phyloP scores from a whole-genome alignment of 1,140 invertebrate genomes.

The Macrotrachela quadricornifera region DNA sequence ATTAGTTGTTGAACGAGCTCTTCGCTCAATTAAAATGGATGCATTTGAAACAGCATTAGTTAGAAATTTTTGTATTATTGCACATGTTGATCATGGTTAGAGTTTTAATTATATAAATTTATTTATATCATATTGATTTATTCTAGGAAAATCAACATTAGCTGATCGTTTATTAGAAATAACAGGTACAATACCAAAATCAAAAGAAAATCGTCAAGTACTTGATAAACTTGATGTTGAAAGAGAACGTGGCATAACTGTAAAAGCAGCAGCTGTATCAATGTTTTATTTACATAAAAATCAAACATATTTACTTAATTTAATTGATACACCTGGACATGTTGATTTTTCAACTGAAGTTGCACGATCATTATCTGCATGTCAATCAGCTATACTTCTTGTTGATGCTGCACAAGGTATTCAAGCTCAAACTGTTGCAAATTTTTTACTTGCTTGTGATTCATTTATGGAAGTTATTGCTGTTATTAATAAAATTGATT shows the following conservation, averaged over 20 bases:
- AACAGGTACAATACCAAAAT: slow-evolving; percentile 36
- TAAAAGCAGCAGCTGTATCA: slow-evolving; percentile 86
- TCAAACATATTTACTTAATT: slow-evolving; percentile 59
- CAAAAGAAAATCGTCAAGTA: slow-evolving; percentile 39
- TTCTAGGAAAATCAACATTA: slow-evolving; percentile 55
- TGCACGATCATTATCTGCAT: slow-evolving; percentile 54
- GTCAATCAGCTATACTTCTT: slow-evolving; percentile 75
- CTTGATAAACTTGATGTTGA: slow-evolving; percentile 72
- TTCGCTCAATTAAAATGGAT: no score
- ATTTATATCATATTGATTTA: no score
- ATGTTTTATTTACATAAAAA: slow-evolving; percentile 44
- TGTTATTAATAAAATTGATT: slow-evolving; percentile 86
- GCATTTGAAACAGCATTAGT: no score
- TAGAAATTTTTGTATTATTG: slow-evolving; percentile 81
- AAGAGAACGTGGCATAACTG: slow-evolving; percentile 75
- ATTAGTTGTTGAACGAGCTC: no score
- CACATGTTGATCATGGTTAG: slow-evolving; percentile 79
- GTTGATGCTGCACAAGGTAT: slow-evolving; percentile 75
- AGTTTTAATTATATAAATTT: no score
- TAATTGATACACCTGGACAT: slow-evolving; percentile 95
- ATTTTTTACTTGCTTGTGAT: slow-evolving; percentile 72
- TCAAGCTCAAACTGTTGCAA: slow-evolving; percentile 90
- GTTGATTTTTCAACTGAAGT: slow-evolving; percentile 96
- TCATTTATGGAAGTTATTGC: slow-evolving; percentile 62
- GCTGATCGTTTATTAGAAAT: slow-evolving; percentile 73